Percentiles rank a stretch among this genome's conserved stretches.
Conservation (phyloP, 2,797 vertebrate species). For the Urosaurus nigricauda region DNA sequence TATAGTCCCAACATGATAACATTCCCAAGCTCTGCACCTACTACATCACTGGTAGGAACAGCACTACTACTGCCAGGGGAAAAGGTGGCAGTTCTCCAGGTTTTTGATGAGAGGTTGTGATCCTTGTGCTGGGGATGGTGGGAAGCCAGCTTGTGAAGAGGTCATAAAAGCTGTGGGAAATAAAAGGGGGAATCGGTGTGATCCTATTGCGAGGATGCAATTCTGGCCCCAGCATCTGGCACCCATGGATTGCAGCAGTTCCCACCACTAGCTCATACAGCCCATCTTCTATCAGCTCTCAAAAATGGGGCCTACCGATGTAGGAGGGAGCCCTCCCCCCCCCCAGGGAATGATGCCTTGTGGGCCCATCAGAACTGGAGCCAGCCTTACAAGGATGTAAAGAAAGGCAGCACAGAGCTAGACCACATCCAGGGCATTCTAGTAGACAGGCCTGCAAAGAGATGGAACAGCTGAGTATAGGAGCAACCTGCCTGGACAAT, state of each 20-base stretch:
- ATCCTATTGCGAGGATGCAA: not conserved
- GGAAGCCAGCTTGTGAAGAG: too few relatives aligned
- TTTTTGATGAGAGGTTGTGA: not conserved
- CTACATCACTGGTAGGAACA: not conserved
- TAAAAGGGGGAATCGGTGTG: not conserved
- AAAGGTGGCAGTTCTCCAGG: not conserved
- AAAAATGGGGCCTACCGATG: not conserved
- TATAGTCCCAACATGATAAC: not conserved
- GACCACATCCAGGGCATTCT: not conserved
- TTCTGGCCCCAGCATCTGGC: not conserved
- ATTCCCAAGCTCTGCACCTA: not conserved
- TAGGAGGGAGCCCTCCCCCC: too few relatives aligned
- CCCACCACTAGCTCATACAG: too few relatives aligned
- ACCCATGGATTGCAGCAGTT: not conserved
- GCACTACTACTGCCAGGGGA: not conserved
- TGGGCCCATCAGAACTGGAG: not conserved
- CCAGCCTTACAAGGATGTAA: not conserved
- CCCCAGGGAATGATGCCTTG: not conserved
- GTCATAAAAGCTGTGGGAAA: too few relatives aligned
- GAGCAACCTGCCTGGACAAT: conserved; percentile 14
- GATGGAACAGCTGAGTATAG: not conserved
- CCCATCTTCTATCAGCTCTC: too few relatives aligned
- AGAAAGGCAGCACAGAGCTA: not conserved
- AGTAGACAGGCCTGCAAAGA: not conserved
- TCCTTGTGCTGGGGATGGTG: not conserved